These are phyloP conservation scores for Dicentrarchus labrax DNA, from an alignment of 2,113 vertebrate species.

Conservation along the genomic window DNA sequence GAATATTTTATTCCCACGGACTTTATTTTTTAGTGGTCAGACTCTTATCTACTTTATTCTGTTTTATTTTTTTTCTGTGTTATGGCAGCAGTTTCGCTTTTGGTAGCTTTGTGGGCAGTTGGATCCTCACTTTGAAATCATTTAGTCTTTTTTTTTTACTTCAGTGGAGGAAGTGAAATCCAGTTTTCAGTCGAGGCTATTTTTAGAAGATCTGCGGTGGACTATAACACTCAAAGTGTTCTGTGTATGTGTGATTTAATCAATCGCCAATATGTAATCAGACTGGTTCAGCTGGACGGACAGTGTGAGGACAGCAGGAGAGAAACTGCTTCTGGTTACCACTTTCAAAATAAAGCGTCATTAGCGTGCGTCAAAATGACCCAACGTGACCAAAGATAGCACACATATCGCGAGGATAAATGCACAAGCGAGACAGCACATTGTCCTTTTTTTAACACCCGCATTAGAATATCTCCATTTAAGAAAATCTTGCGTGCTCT, in stretches of 20 bases:
- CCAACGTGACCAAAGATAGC: not conserved
- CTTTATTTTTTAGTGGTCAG: not conserved
- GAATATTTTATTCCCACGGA: not conserved
- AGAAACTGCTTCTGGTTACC: not conserved
- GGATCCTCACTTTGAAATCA: not conserved
- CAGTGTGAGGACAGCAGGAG: not conserved
- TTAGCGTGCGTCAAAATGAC: not conserved
- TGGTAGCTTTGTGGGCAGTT: not conserved
- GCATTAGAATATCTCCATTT: too few species aligned
- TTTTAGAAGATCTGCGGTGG: conserved; percentile 16
- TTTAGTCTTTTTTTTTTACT: not conserved
- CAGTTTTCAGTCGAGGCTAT: not conserved
- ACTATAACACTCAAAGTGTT: not conserved
- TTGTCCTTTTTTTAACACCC: too few species aligned
- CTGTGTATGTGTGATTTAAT: conserved; percentile 42
- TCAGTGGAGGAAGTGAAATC: conserved; percentile 1
- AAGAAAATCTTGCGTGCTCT: not conserved
- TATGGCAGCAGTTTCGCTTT: not conserved
- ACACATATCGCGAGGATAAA: too few species aligned
- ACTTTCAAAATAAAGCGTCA: conserved; percentile 48
- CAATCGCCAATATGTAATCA: conserved; percentile 21
- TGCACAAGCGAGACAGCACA: too few species aligned
- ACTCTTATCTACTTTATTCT: not conserved
- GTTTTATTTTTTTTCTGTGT: not conserved
- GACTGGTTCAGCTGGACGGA: conserved; percentile 42